A percentile compares a stretch with the other conserved stretches of the same genome.
phyloP scores from a whole-genome alignment of 2,797 vertebrate genomes.

The Crenichthys baileyi region DNA sequence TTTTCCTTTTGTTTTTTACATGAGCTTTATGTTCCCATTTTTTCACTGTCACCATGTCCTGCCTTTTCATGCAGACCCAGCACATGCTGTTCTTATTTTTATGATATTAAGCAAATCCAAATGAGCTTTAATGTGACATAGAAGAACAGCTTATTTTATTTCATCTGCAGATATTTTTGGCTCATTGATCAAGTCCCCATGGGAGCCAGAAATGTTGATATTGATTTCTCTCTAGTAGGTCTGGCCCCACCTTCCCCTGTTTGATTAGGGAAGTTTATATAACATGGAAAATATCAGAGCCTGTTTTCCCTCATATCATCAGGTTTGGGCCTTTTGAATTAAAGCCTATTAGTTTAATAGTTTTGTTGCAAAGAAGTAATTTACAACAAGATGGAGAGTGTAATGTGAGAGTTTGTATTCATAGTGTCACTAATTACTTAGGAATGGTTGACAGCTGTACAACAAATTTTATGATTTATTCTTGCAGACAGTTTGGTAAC shows the following conservation, averaged over 20 bases:
- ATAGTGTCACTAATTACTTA: not conserved
- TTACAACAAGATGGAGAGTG: not conserved
- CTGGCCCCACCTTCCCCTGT: conserved; percentile 34
- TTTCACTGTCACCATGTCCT: conserved; percentile 14
- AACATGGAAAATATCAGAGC: conserved; percentile 60
- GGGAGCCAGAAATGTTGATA: conserved; percentile 53
- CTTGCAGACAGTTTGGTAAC: not conserved
- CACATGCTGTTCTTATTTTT: conserved; percentile 21
- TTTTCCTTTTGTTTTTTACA: conserved; percentile 22
- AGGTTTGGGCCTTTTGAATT: conserved; percentile 26
- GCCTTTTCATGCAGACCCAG: conserved; percentile 5
- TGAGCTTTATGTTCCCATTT: conserved; percentile 32
- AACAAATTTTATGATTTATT: not conserved
- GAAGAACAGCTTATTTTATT: conserved; percentile 39
- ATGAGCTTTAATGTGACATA: conserved; percentile 26
- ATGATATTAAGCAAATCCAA: conserved; percentile 11
- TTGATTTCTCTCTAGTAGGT: conserved; percentile 60
- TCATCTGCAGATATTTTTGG: conserved; percentile 59
- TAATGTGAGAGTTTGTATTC: not conserved
- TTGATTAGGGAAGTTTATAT: conserved; percentile 37
- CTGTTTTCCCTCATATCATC: conserved; percentile 49
- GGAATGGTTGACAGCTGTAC: not conserved
- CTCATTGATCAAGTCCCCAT: conserved; percentile 44
- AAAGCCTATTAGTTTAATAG: conserved; percentile 37
- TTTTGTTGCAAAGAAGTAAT: not conserved